A percentile compares a stretch with the other conserved stretches of the same genome.
Evolutionary conservation across 2,888 invertebrate species (phyloP).

Genomic region (Eupithecia tripunctaria): DNA sequence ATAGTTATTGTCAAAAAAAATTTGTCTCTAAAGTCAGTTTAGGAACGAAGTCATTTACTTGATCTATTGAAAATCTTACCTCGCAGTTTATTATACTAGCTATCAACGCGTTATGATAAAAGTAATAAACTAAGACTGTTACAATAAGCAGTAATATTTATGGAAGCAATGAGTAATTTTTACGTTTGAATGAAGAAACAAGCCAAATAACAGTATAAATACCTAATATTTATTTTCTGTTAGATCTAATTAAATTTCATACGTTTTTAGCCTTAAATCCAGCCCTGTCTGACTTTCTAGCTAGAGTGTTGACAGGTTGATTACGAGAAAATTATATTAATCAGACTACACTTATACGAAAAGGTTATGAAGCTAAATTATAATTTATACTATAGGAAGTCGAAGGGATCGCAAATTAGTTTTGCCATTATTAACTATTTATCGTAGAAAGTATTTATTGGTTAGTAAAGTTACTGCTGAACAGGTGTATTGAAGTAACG

Average conservation of each 20-base stretch:
- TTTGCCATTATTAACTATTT: background rate
- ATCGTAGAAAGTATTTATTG: slow-evolving; percentile 2
- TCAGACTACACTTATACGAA: slow-evolving; percentile 19
- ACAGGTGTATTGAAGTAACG: background rate
- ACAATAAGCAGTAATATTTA: background rate
- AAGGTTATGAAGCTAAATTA: slow-evolving; percentile 22
- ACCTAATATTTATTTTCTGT: no score
- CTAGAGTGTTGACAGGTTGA: slow-evolving; percentile 31
- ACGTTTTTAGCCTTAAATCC: slow-evolving; percentile 1
- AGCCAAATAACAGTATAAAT: no score
- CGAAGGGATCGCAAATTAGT: slow-evolving; percentile 1
- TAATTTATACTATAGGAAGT: slow-evolving; percentile 21
- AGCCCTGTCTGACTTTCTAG: slow-evolving; percentile 26
- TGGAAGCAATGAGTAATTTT: background rate
- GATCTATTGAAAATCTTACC: no score
- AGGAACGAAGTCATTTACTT: no score
- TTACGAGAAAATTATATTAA: slow-evolving; percentile 37
- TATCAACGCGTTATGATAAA: no score
- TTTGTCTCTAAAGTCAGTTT: no score
- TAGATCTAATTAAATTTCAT: no score
- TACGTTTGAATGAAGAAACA: background rate
- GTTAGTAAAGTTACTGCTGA: background rate
- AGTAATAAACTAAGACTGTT: no score
- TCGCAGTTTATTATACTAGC: no score
- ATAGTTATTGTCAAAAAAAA: no score